Conservation (phyloP, 2,888 invertebrate genomes). For the Platerodrilus igneus region DNA sequence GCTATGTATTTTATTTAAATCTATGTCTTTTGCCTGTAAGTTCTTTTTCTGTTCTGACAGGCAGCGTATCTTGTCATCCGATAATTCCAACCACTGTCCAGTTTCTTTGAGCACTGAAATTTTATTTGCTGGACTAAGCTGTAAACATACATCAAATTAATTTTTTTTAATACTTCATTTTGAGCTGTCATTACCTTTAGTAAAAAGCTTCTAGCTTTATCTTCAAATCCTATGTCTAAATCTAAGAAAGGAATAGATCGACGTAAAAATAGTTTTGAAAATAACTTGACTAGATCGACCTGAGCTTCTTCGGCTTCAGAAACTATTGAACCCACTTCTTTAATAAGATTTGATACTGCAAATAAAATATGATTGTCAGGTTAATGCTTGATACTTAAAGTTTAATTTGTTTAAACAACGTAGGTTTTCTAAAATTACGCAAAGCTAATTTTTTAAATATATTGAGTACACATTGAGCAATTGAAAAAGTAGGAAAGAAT, state of each 20-base stretch:
- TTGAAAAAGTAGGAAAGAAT: too few relatives aligned
- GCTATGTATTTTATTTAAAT: conserved; percentile 27
- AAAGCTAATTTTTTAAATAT: too few relatives aligned
- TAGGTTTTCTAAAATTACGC: too few relatives aligned
- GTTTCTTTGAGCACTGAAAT: conserved; percentile 20
- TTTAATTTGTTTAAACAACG: too few relatives aligned
- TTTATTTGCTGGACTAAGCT: conserved; percentile 29
- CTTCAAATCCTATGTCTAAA: conserved; percentile 30
- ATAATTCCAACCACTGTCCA: conserved; percentile 28
- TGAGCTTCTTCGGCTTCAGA: neutral
- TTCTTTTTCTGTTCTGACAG: conserved; percentile 21
- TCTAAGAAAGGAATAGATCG: conserved; percentile 33
- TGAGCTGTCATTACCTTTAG: conserved; percentile 25
- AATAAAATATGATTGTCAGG: too few relatives aligned
- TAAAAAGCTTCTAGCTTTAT: conserved; percentile 25
- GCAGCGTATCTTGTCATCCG: conserved; percentile 28
- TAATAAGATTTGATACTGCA: conserved; percentile 27
- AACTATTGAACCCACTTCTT: conserved; percentile 21
- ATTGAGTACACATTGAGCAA: too few relatives aligned
- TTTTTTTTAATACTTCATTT: too few relatives aligned
- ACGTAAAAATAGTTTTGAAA: conserved; percentile 29
- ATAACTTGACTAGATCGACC: conserved; percentile 28
- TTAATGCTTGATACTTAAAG: too few relatives aligned
- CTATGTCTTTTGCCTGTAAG: conserved; percentile 19
- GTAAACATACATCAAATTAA: too few relatives aligned